These are phyloP conservation scores for Epiblema foenella DNA, from an alignment of 2,888 invertebrate species.

Conservation along the genomic window DNA sequence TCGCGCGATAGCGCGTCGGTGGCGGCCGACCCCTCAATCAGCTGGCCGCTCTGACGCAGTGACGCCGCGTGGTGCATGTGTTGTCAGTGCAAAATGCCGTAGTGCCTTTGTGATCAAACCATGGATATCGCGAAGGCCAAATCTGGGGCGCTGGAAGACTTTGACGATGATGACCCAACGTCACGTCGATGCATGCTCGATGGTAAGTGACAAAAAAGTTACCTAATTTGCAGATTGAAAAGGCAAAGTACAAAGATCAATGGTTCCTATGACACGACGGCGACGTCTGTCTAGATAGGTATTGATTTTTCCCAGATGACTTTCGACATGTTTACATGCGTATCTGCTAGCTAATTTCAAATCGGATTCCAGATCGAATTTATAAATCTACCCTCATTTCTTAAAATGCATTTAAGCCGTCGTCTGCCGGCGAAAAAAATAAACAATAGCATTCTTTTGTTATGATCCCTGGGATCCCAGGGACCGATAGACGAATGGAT, in stretches of 20 bases:
- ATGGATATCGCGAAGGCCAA: constrained; percentile 76
- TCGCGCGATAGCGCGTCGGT: constrained; percentile 67
- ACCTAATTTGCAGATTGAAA: constrained; percentile 19
- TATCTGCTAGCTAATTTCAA: not conserved
- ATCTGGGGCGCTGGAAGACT: constrained; percentile 63
- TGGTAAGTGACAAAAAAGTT: constrained; percentile 64
- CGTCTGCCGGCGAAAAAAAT: too few relatives aligned
- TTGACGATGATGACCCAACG: constrained; percentile 70
- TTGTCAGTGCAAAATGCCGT: constrained; percentile 58
- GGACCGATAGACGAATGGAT: too few relatives aligned
- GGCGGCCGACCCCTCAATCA: constrained; percentile 44
- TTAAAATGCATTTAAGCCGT: not conserved
- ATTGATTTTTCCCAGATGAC: constrained; percentile 57
- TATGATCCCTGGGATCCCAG: too few relatives aligned
- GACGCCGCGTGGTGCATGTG: constrained; percentile 55
- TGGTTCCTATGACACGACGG: constrained; percentile 23
- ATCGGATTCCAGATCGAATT: not conserved
- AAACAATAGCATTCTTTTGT: too few relatives aligned
- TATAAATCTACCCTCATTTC: constrained; percentile 1
- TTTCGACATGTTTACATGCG: constrained; percentile 52
- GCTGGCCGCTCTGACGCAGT: constrained; percentile 48
- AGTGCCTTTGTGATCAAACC: constrained; percentile 57
- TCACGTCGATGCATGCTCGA: constrained; percentile 81
- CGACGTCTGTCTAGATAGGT: constrained; percentile 44
- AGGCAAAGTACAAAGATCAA: constrained; percentile 34